These are phyloP conservation scores for Papilio demoleus DNA, from an alignment of 2,888 invertebrate genomes.

Conservation along the genomic window DNA sequence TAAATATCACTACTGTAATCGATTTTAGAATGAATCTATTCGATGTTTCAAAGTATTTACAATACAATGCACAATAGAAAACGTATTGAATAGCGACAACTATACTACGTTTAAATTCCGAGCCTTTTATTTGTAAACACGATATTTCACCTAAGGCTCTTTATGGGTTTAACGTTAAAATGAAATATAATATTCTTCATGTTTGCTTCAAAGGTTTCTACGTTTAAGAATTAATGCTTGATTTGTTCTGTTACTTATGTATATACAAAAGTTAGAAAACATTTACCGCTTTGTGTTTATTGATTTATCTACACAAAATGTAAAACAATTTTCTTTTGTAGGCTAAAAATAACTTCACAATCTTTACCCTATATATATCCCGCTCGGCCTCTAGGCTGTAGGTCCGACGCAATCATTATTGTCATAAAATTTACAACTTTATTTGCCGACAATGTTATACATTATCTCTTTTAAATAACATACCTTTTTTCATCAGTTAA, in stretches of 20 bases:
- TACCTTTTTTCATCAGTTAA: not conserved
- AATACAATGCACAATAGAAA: slow-evolving; percentile 3
- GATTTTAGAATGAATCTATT: not conserved
- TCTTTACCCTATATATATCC: too few species aligned
- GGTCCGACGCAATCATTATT: too few species aligned
- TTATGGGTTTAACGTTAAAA: not conserved
- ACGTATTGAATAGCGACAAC: slow-evolving; percentile 9
- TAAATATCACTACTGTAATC: not conserved
- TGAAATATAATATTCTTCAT: slow-evolving; percentile 17
- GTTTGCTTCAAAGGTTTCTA: not conserved
- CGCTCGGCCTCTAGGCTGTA: too few species aligned
- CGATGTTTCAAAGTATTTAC: not conserved
- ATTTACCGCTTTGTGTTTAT: not conserved
- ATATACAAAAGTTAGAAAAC: not conserved
- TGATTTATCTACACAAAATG: slow-evolving; percentile 1
- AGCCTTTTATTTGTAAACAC: not conserved
- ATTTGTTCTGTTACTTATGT: not conserved
- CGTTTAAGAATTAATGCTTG: not conserved
- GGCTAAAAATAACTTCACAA: too few species aligned
- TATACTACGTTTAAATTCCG: not conserved
- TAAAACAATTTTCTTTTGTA: not conserved
- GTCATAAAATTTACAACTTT: too few species aligned
- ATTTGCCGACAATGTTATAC: too few species aligned
- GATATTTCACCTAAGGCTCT: not conserved
- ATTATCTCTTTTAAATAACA: too few species aligned